Conservation (phyloP, 2,888 invertebrate genomes). For the Drosophila anceps region DNA sequence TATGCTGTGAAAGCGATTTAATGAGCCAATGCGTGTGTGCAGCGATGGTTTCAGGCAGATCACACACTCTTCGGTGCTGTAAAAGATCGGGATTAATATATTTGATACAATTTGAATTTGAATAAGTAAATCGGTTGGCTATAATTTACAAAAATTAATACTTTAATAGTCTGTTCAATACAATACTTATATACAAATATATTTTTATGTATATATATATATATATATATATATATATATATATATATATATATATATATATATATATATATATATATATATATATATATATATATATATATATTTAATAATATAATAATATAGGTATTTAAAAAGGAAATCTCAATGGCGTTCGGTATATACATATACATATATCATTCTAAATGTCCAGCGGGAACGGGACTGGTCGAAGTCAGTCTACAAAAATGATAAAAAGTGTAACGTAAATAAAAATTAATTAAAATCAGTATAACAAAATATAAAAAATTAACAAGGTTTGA, state of each 20-base stretch:
- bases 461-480: conserved; percentile 25
- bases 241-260: conserved; percentile 17
- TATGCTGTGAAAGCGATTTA: conserved; percentile 68
- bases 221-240: conserved; percentile 31
- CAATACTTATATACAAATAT: conserved; percentile 44
- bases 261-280: conserved; percentile 39
- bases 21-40: conserved; percentile 60
- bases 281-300: conserved; percentile 14
- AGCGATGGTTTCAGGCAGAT: conserved; percentile 82
- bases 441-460: conserved; percentile 41
- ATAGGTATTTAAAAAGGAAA: conserved; percentile 46
- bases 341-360: conserved; percentile 45
- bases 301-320: conserved; percentile 14
- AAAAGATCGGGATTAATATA: conserved; percentile 43
- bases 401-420: conserved; percentile 84
- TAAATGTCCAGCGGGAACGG: conserved; percentile 79
- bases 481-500: not conserved
- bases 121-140: not conserved
- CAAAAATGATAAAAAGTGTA: conserved; percentile 55
- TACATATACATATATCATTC: conserved; percentile 66
- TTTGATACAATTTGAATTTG: not conserved
- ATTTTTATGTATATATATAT: conserved; percentile 18
- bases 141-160: conserved; percentile 55
- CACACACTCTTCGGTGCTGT: conserved; percentile 84
- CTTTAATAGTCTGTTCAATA: conserved; percentile 55